Evolutionary conservation across 2,797 vertebrate species (phyloP).

Genomic region (Lithobates sylvaticus): DNA sequence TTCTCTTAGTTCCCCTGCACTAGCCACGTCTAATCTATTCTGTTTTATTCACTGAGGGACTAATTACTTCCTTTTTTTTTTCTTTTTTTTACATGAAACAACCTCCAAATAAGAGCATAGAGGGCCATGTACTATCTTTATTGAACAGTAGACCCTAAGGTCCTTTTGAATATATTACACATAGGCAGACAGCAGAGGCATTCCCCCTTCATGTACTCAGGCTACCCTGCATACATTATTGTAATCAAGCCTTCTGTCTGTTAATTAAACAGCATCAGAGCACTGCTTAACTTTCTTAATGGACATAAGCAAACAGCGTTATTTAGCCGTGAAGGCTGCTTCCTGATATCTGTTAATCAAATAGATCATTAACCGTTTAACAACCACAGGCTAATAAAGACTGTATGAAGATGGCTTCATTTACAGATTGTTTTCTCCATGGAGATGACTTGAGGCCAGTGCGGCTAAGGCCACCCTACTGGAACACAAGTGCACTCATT

Average conservation of each 20-base stretch:
- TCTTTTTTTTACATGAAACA: slow-evolving; percentile 80
- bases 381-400: slow-evolving; percentile 21
- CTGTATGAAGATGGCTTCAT: slow-evolving; percentile 26
- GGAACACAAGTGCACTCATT: neutral
- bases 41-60: slow-evolving; percentile 96
- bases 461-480: neutral
- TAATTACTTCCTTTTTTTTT: slow-evolving; percentile 96
- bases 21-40: slow-evolving; percentile 80
- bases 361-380: slow-evolving; percentile 43
- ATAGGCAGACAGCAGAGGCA: slow-evolving; percentile 62
- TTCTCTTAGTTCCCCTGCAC: slow-evolving; percentile 72
- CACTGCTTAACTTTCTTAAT: slow-evolving; percentile 56
- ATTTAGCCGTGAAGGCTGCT: slow-evolving; percentile 58
- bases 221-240: slow-evolving; percentile 76
- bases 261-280: slow-evolving; percentile 55
- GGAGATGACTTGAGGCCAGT: neutral
- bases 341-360: slow-evolving; percentile 6
- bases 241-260: slow-evolving; percentile 67
- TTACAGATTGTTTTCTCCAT: neutral
- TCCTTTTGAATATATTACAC: slow-evolving; percentile 91
- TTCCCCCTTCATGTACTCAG: slow-evolving; percentile 66
- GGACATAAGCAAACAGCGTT: slow-evolving; percentile 64
- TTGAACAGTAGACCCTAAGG: slow-evolving; percentile 93
- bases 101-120: slow-evolving; percentile 83
- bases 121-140: slow-evolving; percentile 76